Conservation (phyloP, 2,797 vertebrate species). For the Helicolenus hilgendorfi region DNA sequence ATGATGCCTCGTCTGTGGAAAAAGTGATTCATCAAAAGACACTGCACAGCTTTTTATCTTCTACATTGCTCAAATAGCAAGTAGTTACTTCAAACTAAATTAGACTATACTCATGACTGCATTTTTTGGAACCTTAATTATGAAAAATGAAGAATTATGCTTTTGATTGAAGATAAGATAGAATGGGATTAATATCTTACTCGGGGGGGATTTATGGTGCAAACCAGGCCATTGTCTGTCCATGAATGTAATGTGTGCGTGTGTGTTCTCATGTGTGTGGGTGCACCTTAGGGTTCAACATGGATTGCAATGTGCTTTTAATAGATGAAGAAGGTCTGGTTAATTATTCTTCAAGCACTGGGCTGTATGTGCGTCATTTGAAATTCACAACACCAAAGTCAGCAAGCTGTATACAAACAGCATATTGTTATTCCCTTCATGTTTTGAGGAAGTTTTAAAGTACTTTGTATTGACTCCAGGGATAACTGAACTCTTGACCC, state of each 20-base stretch:
- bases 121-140: background rate
- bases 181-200: conserved; percentile 22
- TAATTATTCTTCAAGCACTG: background rate
- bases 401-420: background rate
- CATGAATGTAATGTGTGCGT: background rate
- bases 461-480: background rate
- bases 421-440: background rate
- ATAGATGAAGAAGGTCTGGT: background rate
- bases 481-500: conserved; percentile 24
- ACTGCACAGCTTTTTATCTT: background rate
- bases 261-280: background rate
- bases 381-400: background rate
- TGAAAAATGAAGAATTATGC: background rate
- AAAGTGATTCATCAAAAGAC: background rate
- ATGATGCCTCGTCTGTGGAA: background rate
- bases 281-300: no score
- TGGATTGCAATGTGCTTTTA: background rate
- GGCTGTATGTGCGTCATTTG: background rate
- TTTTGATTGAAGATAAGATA: conserved; percentile 3
- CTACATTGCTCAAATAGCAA: background rate
- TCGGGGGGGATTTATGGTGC: conserved; percentile 18
- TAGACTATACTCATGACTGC: background rate
- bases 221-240: background rate
- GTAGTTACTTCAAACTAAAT: background rate
- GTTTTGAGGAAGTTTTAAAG: background rate